Percentiles rank a stretch among this genome's conserved stretches.
phyloP scores from a whole-genome alignment of 2,113 vertebrate genomes.

The Neogobius melanostomus region DNA sequence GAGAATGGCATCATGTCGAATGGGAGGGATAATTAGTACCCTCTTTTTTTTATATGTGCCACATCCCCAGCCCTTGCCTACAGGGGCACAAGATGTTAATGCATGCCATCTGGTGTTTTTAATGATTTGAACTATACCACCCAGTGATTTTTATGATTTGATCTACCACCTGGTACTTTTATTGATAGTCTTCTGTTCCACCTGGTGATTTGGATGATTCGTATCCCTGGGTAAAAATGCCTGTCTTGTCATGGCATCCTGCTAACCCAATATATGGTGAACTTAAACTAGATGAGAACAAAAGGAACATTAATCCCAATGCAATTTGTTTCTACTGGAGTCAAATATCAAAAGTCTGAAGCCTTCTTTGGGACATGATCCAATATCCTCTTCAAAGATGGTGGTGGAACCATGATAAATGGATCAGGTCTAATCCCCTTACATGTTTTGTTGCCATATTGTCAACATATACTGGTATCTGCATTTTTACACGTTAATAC shows the following conservation, averaged over 20 bases:
- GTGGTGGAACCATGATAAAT: constrained; percentile 71
- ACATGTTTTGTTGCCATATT: constrained; percentile 75
- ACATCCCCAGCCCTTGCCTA: constrained; percentile 74
- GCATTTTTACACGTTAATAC: constrained; percentile 77
- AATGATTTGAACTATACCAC: constrained; percentile 81
- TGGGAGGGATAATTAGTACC: constrained; percentile 73
- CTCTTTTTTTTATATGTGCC: constrained; percentile 73
- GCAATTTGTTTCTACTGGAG: constrained; percentile 27
- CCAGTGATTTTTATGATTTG: constrained; percentile 80
- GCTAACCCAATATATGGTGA: constrained; percentile 69
- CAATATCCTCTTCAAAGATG: constrained; percentile 69
- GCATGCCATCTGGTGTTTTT: constrained; percentile 78
- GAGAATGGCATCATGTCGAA: constrained; percentile 71
- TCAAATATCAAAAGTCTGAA: constrained; percentile 29
- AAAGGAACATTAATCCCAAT: constrained; percentile 41
- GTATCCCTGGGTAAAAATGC: constrained; percentile 69
- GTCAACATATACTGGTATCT: constrained; percentile 62
- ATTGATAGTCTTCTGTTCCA: constrained; percentile 79
- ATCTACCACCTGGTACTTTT: constrained; percentile 80
- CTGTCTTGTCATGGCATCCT: constrained; percentile 72
- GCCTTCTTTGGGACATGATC: constrained; percentile 53
- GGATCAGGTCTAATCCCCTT: constrained; percentile 76
- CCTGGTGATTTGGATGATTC: constrained; percentile 74
- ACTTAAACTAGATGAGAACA: constrained; percentile 57
- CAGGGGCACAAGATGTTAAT: constrained; percentile 79